Percentiles rank a stretch among this genome's conserved stretches.
Conservation (phyloP, 2,797 vertebrate genomes). For the Coregonus ussuriensis region DNA sequence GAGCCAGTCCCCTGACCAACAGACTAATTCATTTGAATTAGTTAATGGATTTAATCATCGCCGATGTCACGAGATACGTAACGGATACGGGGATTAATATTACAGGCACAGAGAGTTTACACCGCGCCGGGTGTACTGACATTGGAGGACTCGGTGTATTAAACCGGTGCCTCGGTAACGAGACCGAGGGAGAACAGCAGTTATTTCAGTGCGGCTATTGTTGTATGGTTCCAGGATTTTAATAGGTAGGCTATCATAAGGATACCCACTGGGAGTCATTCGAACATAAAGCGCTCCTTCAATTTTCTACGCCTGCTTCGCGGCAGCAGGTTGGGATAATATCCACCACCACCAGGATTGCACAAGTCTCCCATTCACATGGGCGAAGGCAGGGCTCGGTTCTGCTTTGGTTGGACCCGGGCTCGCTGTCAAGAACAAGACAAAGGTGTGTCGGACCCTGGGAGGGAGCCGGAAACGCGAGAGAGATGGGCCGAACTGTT, state of each 20-base stretch:
- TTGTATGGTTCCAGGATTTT: not conserved
- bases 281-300: too few relatives aligned
- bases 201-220: not conserved
- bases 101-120: slow-evolving; percentile 18
- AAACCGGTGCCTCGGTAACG: not conserved
- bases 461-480: slow-evolving; percentile 67
- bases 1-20: slow-evolving; percentile 12
- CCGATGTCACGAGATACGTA: slow-evolving; percentile 16
- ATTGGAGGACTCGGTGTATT: slow-evolving; percentile 5
- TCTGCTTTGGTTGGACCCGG: slow-evolving; percentile 36
- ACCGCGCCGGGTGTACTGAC: not conserved
- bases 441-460: slow-evolving; percentile 48
- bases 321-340: not conserved
- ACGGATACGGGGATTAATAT: slow-evolving; percentile 43
- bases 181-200: not conserved
- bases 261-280: not conserved
- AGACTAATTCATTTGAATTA: slow-evolving; percentile 14
- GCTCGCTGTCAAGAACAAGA: slow-evolving; percentile 54
- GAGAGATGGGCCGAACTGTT: slow-evolving; percentile 82
- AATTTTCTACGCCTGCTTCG: not conserved
- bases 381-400: slow-evolving; percentile 58
- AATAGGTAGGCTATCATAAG: not conserved
- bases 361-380: slow-evolving; percentile 49
- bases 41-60: slow-evolving; percentile 9
- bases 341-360: slow-evolving; percentile 1